Conservation (phyloP, 2,797 vertebrate genomes). For the Pangasius krempfi region DNA sequence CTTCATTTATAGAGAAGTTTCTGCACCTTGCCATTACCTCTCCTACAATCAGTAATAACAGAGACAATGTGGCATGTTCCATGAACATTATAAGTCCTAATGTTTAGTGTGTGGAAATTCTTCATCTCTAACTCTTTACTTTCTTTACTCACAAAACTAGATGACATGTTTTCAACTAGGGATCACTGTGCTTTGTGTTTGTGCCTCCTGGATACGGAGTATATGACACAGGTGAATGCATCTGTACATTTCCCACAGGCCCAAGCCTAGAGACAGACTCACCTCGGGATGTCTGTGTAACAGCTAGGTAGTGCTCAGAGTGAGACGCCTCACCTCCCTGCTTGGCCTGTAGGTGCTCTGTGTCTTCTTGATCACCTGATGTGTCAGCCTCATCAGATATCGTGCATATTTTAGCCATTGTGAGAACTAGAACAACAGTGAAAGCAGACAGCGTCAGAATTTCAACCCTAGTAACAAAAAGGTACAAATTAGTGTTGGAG, state of each 20-base stretch:
- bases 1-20: slow-evolving; percentile 61
- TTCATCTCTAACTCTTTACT: background rate
- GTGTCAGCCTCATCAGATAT: slow-evolving; percentile 77
- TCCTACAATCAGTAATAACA: slow-evolving; percentile 24
- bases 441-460: background rate
- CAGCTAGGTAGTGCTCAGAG: slow-evolving; percentile 37
- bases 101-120: background rate
- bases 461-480: background rate
- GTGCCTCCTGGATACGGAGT: slow-evolving; percentile 42
- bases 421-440: slow-evolving; percentile 26
- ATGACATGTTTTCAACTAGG: slow-evolving; percentile 2
- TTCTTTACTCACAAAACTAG: background rate
- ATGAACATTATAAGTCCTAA: background rate
- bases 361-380: slow-evolving; percentile 68
- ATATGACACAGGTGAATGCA: slow-evolving; percentile 10
- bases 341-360: slow-evolving; percentile 30
- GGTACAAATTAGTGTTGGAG: background rate
- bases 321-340: background rate
- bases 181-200: slow-evolving; percentile 5
- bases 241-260: slow-evolving; percentile 31
- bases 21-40: slow-evolving; percentile 59
- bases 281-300: slow-evolving; percentile 56
- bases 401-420: slow-evolving; percentile 72
- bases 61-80: background rate
- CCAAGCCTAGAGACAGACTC: slow-evolving; percentile 43